Base-by-base conservation (phyloP, 2,113 vertebrate genomes). In the Ceratotherium simum region DNA sequence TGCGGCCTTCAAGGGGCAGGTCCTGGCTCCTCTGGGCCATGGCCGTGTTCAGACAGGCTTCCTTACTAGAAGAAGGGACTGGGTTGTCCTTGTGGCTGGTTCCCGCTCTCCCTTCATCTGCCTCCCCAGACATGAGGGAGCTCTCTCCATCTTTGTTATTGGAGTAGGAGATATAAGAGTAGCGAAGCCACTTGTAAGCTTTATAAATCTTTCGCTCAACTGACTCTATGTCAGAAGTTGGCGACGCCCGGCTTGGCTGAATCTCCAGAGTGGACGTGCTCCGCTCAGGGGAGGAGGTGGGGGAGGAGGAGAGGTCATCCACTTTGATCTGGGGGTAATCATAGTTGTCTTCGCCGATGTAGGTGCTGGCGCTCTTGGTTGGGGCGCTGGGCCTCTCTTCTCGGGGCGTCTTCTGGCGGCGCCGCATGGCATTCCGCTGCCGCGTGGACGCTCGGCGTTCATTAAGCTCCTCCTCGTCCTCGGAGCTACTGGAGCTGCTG, bases 291-390 rank as follows among this genome's bases (percentile, higher is more conserved):
- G 99, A 99, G 78, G 99, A 99, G 72, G 98, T 97, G 0, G 99
- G 99, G n/a, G 99, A 99, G 67, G 99, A 99, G 29, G 99, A 99
- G 33, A 99, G 98, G 94, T 99, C 99, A 2, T 99, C 99, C 6
- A 99, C 98, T 82, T 99, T 99, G 98, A 99, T 99, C 75, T 99
- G 99, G 0, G 99, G 99, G 97, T 99, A 99, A 87, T 98, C 99
- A 95, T 99, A 99, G 97, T 99, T 99, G 98, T 99, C 99, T n/a
- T 99, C 98, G 31, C 99, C 99, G 36, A 99, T 95, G 42, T 99
- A 99, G 29, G 99, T 98, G 3, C 98, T 98, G 1, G 98, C 72
- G 13, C 95, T 98, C 92, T 98, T 99, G 0, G 91, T 10, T 0
- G 98, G 98, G 60, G 96, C 86, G 17, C 98, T 98, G 18, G 99